Evolutionary conservation across 2,888 invertebrate genomes (phyloP).

Genomic region (Molorchus minor): DNA sequence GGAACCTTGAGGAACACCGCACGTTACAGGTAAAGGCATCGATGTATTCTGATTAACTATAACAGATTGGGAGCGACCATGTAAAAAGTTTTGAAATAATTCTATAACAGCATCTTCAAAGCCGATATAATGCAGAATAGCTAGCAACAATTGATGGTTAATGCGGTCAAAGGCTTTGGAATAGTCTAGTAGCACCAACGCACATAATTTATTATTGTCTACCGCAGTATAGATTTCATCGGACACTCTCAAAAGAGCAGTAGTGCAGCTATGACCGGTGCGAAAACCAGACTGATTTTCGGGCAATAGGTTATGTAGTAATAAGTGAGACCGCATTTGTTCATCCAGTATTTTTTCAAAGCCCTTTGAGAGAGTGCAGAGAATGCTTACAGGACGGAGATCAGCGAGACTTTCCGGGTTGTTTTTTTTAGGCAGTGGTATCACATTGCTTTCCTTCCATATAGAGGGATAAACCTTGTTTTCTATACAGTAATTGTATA

Average conservation of each 20-base stretch:
- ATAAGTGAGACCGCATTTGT: not conserved
- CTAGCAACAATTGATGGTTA: not conserved
- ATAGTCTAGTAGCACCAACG: not conserved
- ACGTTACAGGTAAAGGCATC: not conserved
- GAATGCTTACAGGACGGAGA: not conserved
- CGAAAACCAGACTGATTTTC: not conserved
- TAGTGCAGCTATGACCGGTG: not conserved
- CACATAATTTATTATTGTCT: not conserved
- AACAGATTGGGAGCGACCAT: not conserved
- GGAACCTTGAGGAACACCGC: not conserved
- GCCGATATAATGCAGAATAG: not conserved
- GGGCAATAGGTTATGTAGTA: not conserved
- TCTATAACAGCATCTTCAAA: not conserved
- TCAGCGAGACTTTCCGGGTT: not conserved
- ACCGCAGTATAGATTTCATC: not conserved
- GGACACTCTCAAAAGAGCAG: not conserved
- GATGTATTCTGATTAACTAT: not conserved
- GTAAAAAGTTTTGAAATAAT: not conserved
- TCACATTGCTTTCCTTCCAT: not conserved
- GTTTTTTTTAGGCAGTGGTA: not conserved
- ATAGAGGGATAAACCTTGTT: not conserved
- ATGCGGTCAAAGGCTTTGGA: not conserved
- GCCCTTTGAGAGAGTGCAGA: not conserved
- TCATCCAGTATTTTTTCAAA: not conserved
- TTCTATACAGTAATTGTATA: not conserved